These are phyloP conservation scores for Silurus meridionalis DNA, from an alignment of 2,113 vertebrate species.

Conservation along the genomic window DNA sequence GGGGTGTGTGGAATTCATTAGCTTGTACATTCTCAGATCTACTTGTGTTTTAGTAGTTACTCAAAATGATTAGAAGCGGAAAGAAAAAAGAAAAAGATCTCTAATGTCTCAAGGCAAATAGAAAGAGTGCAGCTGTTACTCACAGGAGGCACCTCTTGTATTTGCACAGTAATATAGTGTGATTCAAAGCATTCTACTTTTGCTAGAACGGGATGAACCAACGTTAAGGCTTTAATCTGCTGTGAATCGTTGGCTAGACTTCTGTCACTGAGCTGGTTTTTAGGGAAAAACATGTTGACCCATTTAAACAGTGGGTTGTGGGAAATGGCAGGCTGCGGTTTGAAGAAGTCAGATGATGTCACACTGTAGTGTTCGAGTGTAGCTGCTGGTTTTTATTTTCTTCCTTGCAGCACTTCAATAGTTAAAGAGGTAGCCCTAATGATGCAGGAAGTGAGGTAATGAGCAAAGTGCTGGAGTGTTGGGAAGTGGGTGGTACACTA, in stretches of 20 bases:
- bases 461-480: not conserved
- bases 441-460: not conserved
- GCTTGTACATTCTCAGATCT: not conserved
- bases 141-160: not conserved
- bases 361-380: not conserved
- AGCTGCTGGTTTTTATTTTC: not conserved
- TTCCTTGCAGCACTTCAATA: not conserved
- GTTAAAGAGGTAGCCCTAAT: not conserved
- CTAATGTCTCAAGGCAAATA: not conserved
- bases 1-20: not conserved
- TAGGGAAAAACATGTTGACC: not conserved
- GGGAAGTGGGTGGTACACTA: not conserved
- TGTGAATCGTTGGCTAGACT: not conserved
- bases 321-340: not conserved
- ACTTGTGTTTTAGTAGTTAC: not conserved
- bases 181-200: not conserved
- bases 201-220: not conserved
- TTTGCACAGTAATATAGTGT: not conserved
- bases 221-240: not conserved
- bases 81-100: not conserved
- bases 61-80: not conserved
- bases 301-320: not conserved
- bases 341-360: not conserved
- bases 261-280: not conserved
- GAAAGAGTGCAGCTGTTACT: not conserved